A percentile compares a stretch with the other conserved stretches of the same genome.
These are phyloP conservation scores for Chroicocephalus ridibundus DNA, from an alignment of 2,113 vertebrate genomes.

Conservation along the genomic window DNA sequence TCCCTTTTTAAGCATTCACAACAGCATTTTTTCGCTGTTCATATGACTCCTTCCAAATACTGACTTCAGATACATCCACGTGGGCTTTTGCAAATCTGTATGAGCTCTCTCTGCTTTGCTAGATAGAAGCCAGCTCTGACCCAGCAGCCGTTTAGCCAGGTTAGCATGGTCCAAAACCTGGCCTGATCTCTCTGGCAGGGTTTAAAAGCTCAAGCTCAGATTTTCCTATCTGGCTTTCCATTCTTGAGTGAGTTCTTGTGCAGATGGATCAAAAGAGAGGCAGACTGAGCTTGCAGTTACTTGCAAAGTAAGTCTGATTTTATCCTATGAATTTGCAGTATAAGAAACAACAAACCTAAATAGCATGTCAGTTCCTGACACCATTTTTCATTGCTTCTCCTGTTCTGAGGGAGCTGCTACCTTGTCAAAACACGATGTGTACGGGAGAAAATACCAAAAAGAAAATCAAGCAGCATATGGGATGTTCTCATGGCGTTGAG, in stretches of 20 bases:
- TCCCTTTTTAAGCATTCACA: not conserved
- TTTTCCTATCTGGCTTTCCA: not conserved
- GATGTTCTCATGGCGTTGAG: not conserved
- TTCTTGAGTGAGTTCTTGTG: not conserved
- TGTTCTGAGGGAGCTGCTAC: not conserved
- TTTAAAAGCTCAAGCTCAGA: not conserved
- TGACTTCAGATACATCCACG: not conserved
- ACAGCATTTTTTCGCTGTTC: not conserved
- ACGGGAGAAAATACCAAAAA: not conserved
- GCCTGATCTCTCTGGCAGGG: not conserved
- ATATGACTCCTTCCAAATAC: not conserved
- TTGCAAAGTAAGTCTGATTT: constrained; percentile 19
- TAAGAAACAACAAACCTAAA: constrained; percentile 4
- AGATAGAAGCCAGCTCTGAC: not conserved
- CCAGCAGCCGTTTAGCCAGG: not conserved
- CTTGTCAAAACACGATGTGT: not conserved
- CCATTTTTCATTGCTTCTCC: not conserved
- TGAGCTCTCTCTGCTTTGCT: not conserved
- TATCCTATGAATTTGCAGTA: not conserved
- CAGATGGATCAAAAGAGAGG: constrained; percentile 12
- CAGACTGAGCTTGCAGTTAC: not conserved
- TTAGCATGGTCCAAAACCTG: not conserved
- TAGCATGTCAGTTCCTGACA: not conserved
- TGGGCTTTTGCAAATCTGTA: not conserved
- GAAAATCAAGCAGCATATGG: not conserved